phyloP scores from a whole-genome alignment of 1,140 invertebrate genomes.

The Tetragonula clypearis region DNA sequence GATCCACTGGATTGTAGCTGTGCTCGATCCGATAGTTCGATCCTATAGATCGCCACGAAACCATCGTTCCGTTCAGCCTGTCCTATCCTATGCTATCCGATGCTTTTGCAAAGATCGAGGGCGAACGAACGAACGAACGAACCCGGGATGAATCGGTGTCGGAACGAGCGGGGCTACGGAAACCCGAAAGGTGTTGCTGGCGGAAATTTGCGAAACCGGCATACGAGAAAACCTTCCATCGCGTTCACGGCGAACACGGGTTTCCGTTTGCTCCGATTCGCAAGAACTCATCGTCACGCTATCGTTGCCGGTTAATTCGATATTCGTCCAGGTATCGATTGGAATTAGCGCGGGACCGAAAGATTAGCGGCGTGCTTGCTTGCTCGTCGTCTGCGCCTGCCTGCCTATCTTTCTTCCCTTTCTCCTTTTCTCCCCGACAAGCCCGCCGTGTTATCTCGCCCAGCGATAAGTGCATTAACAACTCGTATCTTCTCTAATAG shows the following conservation, averaged over 20 bases:
- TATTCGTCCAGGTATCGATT: slow-evolving; percentile 39
- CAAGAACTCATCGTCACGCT: slow-evolving; percentile 23
- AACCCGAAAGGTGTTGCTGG: slow-evolving; percentile 2
- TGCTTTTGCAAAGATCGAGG: slow-evolving; percentile 1
- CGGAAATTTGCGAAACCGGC: slow-evolving; percentile 14
- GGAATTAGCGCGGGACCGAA: slow-evolving; percentile 40
- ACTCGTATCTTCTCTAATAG: slow-evolving; percentile 68
- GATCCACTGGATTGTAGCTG: slow-evolving; percentile 28
- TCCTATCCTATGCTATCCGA: neutral
- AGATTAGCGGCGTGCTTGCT: slow-evolving; percentile 10
- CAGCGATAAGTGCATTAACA: slow-evolving; percentile 65
- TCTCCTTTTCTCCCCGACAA: slow-evolving; percentile 5
- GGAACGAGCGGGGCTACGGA: neutral
- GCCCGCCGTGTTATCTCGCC: slow-evolving; percentile 59
- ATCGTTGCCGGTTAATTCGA: slow-evolving; percentile 27
- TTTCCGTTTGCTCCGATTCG: slow-evolving; percentile 21
- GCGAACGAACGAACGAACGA: too few species aligned
- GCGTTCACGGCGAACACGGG: neutral
- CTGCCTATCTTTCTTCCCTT: slow-evolving; percentile 22
- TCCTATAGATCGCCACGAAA: slow-evolving; percentile 45
- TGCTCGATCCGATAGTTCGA: slow-evolving; percentile 51
- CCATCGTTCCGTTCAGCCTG: neutral
- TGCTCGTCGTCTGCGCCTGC: slow-evolving; percentile 15
- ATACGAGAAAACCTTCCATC: neutral
- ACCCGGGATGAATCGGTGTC: neutral